Evolutionary conservation across 2,888 invertebrate species (phyloP), one percentile per base, ranked within the genome.

Genomic region (Coleophora flavipennella): DNA sequence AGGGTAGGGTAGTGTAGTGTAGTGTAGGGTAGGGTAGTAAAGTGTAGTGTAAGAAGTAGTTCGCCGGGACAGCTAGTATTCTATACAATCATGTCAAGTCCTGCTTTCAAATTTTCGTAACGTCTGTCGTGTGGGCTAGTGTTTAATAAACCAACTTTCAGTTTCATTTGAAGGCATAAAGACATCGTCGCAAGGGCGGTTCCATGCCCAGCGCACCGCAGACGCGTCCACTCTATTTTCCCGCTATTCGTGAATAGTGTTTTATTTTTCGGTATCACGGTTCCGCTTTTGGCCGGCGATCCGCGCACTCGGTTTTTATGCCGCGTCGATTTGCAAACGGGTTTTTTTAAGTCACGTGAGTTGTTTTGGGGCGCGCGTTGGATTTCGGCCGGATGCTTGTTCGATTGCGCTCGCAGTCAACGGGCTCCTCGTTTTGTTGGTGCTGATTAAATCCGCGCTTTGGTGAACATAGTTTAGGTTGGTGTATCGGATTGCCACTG

Each of bases 221-320:
- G n/a, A n/a, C n/a, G 58, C 59, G 59, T 66, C 44, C 69, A 64
- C 66, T 80, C 72, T 78, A 76, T 81, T 83, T 81, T 75, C 72
- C 72, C 67, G 62, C 20, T 20, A 20, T 6, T 6, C 20, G 61
- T 55, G 78, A 66, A 79, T 79, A 78, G 68, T 62, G 74, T 76
- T 83, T 81, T 84, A 83, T 80, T 84, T 84, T 76, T 84, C 70
- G 84, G 84, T 84, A 83, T 83, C 80, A 78, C 81, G 66, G 80
- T 72, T 73, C 77, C 83, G 80, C 73, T 81, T 80, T 80, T 80
- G 80, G 83, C 71, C 73, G 67, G 60, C 78, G 68, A 80, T 78
- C 76, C 78, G 74, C 59, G 59, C 65, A 74, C 63, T 77, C 64
- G 71, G 75, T 76, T 79, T 84, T 80, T 9, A 29, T 11, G 60